Base-by-base conservation (phyloP, 35 echinoderm and acorn worm species). In the Heliocidaris erythrogramma region DNA sequence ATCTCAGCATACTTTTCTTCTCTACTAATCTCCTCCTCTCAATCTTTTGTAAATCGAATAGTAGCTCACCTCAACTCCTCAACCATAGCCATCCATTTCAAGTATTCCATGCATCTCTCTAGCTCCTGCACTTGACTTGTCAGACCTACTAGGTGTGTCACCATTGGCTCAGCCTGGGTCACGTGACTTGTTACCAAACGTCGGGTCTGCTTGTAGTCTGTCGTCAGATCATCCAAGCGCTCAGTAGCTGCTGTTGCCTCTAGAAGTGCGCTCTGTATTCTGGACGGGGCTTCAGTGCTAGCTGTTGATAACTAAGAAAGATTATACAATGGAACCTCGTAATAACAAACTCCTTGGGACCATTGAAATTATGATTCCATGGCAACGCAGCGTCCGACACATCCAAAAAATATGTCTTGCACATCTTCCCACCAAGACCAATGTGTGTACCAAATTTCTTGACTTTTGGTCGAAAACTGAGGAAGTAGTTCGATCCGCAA, bases 11-110 rank as follows among this genome's bases (percentile, higher is more conserved):
- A 13, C 14, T 56, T 56, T 56, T 14, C 52, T 56, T 56, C 13
- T 56, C 11, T 11, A 56, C 14, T 14, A 56, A 56, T 14, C 52
- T 14, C 10, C 10, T 10, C 14, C 52, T 56, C 1, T 56, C 52
- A 12, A 9, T 56, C 11, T 14, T 12, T 56, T 56, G 8, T 56
- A 14, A 56, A 27, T 5, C 7, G 5, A 18, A 78, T n/a, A 7
- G 65, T n/a, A 78, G 87, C 84, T 65, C 84, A 99, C 98, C 98
- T 99, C 30, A 99, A 78, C 27, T 99, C 89, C 93, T 99, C 96
- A 4, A 99, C 96, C 60, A 97, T 86, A 11, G 96, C 97, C 50
- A 99, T 60, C 98, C 97, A 99, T 90, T 99, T 99, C 94, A 99
- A 95, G 60, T 99, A 99, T 24, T 97, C 96, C 97, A 99, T 94